Percentiles rank a stretch among this genome's conserved stretches.
Conservation (phyloP, 1,140 invertebrate species). For the Drosophila auraria region DNA sequence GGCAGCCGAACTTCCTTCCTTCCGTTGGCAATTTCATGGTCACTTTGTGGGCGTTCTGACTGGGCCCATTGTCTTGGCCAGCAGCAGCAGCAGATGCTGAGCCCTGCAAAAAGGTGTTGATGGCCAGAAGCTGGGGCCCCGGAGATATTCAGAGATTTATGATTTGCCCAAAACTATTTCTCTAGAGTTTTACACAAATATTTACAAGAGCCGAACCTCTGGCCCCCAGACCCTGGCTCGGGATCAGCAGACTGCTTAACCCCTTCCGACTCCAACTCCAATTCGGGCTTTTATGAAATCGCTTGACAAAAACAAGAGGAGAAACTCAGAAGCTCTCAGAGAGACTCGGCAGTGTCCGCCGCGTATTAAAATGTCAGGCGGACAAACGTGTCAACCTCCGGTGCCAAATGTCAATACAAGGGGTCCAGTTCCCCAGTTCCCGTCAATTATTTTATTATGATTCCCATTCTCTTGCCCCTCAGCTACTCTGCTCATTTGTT, state of each 20-base stretch:
- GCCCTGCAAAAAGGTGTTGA: constrained; percentile 32
- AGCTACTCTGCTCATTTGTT: constrained; percentile 33
- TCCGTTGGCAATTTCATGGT: constrained; percentile 80
- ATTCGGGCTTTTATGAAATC: constrained; percentile 31
- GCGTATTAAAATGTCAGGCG: constrained; percentile 72
- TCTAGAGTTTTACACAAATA: constrained; percentile 31
- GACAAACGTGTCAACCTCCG: constrained; percentile 35
- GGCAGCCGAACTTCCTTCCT: constrained; percentile 77
- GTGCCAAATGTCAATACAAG: constrained; percentile 72
- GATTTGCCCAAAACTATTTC: constrained; percentile 30
- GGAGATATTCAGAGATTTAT: constrained; percentile 35
- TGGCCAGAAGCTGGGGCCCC: background rate
- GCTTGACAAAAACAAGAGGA: constrained; percentile 39
- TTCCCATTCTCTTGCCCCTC: constrained; percentile 16
- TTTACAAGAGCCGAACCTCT: constrained; percentile 34
- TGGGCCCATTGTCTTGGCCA: constrained; percentile 60
- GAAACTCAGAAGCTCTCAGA: constrained; percentile 36
- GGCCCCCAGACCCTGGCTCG: background rate
- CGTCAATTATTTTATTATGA: constrained; percentile 74
- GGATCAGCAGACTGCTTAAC: background rate
- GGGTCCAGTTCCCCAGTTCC: constrained; percentile 50
- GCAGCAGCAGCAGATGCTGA: constrained; percentile 47
- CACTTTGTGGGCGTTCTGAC: constrained; percentile 77
- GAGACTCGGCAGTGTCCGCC: constrained; percentile 31
- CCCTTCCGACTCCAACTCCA: constrained; percentile 1